Base-by-base conservation (phyloP, 2,888 invertebrate genomes). In the Dryomyza anilis region DNA sequence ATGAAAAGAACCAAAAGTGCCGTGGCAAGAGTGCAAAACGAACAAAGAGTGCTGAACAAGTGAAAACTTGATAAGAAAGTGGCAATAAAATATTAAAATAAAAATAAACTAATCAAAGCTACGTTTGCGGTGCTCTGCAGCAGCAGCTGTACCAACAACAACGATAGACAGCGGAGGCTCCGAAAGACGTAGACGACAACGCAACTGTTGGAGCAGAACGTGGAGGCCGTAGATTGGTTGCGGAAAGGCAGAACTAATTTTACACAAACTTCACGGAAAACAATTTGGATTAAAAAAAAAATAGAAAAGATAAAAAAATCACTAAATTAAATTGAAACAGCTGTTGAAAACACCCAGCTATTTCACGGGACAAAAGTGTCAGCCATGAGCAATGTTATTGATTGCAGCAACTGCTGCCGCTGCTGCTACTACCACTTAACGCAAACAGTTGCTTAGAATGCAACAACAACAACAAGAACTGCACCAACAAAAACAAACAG, bases 211-310 rank as follows among this genome's bases (percentile, higher is more conserved):
- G 23, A 14, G 36, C 21, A 21, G 55, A 33, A 36, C 55, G 55
- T 55, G 55, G 55, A 36, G 10, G 33, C 12, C 27, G 33, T 19
- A 55, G 55, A 55, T 55, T 55, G 55, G 55, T 21, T 30, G 12
- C 33, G n/a, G n/a, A n/a, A n/a, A n/a, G n/a, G n/a, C n/a, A n/a
- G n/a, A 25, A 50, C 12, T 48, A 19, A 21, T 21, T 2, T 48
- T 50, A 8, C 12, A 23, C 8, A 50, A 21, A 23, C 5, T 10
- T 19, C 16, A 50, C 14, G 7, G 10, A n/a, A n/a, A 23, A 14
- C 21, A 25, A 5, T 50, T 23, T 3, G 14, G 23, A 25, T 25
- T 3, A 23, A 50, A 21, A 46, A 10, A 19, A 50, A 19, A 23
- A 50, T 14, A 10, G 19, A 19, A 5, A 21, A 7, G 12, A 23